These are phyloP conservation scores for Mya arenaria DNA, from an alignment of 1,140 invertebrate species.

Conservation along the genomic window DNA sequence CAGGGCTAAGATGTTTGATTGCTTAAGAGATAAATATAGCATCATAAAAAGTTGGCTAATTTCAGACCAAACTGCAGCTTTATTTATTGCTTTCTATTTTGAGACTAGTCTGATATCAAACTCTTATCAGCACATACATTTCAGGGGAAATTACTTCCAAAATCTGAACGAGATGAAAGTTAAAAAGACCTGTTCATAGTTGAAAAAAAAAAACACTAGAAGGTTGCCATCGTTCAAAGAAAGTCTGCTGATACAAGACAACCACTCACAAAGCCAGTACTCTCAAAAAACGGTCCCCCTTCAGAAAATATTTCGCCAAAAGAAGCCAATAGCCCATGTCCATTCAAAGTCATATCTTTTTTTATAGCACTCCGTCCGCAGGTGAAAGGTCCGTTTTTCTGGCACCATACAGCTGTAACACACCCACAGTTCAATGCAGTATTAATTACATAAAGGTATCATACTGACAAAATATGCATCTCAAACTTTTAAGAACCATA, in stretches of 20 bases:
- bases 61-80: neutral
- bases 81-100: neutral
- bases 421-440: neutral
- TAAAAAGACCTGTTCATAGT: neutral
- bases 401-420: neutral
- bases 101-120: neutral
- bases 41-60: neutral
- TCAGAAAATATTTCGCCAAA: neutral
- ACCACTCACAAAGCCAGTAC: neutral
- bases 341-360: neutral
- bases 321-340: neutral
- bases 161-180: neutral
- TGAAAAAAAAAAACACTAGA: neutral
- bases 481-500: neutral
- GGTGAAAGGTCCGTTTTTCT: neutral
- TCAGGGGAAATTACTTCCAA: too few relatives aligned
- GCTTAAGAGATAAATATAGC: neutral
- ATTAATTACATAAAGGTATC: neutral
- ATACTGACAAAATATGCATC: neutral
- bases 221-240: neutral
- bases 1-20: neutral
- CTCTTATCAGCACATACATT: neutral
- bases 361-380: neutral
- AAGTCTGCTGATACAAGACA: too few relatives aligned
- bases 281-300: neutral